A percentile compares a stretch with the other conserved stretches of the same genome.
phyloP scores from a whole-genome alignment of 2,797 vertebrate genomes.

The Esox masquinongy region DNA sequence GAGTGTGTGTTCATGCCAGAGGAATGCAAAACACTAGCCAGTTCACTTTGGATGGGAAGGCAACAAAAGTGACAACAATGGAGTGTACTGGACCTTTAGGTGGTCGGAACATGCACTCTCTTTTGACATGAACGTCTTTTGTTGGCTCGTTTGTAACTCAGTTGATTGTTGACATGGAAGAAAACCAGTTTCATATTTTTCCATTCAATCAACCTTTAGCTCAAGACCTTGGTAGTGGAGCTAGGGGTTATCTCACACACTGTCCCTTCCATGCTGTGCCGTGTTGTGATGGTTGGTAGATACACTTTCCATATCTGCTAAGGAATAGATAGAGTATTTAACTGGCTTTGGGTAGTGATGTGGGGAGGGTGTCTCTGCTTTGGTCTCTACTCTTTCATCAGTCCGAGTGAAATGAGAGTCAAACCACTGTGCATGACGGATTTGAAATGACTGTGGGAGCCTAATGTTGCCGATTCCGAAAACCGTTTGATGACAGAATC shows the following conservation, averaged over 20 bases:
- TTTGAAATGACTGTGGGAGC: background rate
- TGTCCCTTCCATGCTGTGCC: background rate
- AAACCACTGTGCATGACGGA: background rate
- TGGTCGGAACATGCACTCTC: background rate
- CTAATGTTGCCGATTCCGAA: background rate
- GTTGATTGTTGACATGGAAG: background rate
- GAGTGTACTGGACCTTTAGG: background rate
- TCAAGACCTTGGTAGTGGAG: background rate
- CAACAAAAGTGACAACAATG: background rate
- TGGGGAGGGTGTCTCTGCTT: background rate
- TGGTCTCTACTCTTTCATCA: background rate
- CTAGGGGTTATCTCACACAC: background rate
- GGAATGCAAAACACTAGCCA: background rate
- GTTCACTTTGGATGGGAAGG: background rate
- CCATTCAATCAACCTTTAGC: background rate
- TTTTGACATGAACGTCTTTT: background rate
- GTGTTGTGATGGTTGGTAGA: background rate
- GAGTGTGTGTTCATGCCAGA: background rate
- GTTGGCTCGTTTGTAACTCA: background rate
- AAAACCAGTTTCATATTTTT: slow-evolving; percentile 9
- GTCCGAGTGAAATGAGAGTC: background rate
- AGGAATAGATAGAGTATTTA: background rate
- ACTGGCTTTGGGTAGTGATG: background rate
- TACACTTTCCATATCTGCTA: background rate
- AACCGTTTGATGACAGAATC: background rate